Conservation (phyloP, 64 coral and sea anemone genomes). For the Astreopora myriophthalma region DNA sequence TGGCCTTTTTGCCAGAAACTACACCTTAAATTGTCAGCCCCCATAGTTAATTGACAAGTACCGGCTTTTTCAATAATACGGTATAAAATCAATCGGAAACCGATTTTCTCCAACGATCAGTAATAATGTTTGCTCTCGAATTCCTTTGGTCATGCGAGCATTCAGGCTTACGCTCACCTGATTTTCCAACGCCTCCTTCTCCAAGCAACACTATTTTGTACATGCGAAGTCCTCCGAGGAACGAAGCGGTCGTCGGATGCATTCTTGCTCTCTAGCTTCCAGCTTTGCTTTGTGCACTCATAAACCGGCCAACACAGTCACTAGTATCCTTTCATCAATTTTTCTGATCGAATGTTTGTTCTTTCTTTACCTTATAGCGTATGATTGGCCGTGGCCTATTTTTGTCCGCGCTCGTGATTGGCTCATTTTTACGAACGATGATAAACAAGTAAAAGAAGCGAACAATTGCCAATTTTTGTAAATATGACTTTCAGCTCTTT, state of each 20-base stretch:
- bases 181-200: slow-evolving; percentile 81
- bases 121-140: slow-evolving; percentile 8
- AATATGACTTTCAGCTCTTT: neutral
- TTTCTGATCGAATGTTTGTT: neutral
- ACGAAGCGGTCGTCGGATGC: slow-evolving; percentile 71
- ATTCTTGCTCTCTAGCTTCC: neutral
- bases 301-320: neutral
- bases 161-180: slow-evolving; percentile 31
- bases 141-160: slow-evolving; percentile 2
- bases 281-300: neutral
- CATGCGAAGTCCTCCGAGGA: slow-evolving; percentile 72
- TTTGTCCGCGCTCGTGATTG: neutral
- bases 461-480: neutral
- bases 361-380: neutral
- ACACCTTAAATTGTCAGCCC: neutral
- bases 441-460: neutral
- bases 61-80: neutral
- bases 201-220: slow-evolving; percentile 80
- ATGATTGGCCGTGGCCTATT: neutral
- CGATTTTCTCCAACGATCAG: neutral
- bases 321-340: neutral
- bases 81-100: neutral
- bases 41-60: neutral
- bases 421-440: neutral
- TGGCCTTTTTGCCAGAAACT: no score